phyloP scores from a whole-genome alignment of 2,113 vertebrate species.

The Mustelus asterias region DNA sequence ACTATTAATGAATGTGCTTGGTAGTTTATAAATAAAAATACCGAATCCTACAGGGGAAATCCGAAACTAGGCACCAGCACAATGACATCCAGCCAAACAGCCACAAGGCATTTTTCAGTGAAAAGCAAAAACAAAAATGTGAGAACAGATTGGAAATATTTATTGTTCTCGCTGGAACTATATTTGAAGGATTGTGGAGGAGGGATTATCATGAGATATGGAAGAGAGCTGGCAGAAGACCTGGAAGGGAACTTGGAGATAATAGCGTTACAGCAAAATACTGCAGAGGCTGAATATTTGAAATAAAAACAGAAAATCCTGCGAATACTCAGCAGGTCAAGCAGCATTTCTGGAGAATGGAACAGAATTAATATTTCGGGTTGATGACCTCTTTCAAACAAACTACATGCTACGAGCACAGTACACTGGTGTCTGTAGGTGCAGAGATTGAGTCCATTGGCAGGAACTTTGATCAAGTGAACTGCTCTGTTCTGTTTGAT shows the following conservation, averaged over 20 bases:
- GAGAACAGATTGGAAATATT: neutral
- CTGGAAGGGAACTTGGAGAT: neutral
- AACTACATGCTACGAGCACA: neutral
- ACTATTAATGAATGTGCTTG: neutral
- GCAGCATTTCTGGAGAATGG: neutral
- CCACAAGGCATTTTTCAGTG: neutral
- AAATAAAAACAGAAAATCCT: neutral
- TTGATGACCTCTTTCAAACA: neutral
- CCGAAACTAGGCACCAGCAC: neutral
- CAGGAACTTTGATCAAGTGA: neutral
- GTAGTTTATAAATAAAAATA: neutral
- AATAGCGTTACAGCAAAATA: neutral
- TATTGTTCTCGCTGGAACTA: neutral
- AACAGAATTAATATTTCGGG: neutral
- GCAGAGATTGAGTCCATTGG: neutral
- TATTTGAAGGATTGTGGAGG: neutral
- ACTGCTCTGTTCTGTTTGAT: neutral
- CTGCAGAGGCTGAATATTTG: neutral
- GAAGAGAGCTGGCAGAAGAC: neutral
- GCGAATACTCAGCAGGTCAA: neutral
- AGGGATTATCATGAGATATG: neutral
- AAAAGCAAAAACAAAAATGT: neutral
- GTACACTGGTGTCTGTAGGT: neutral
- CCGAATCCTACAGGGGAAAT: neutral
- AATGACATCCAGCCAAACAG: neutral